phyloP scores from a whole-genome alignment of 2,888 invertebrate species.

The Deroplatys truncata region DNA sequence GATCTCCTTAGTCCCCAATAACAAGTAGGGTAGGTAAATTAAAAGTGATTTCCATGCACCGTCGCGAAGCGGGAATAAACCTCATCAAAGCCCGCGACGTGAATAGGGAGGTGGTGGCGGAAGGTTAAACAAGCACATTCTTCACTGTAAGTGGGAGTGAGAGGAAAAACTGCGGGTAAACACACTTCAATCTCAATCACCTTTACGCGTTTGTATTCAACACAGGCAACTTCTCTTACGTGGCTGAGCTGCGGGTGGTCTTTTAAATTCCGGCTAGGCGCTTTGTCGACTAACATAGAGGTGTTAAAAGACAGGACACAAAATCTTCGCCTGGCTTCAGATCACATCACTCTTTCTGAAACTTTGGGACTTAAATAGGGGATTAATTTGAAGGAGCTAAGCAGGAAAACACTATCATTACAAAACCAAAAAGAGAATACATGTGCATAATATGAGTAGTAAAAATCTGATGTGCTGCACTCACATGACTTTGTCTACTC shows the following conservation, averaged over 20 bases:
- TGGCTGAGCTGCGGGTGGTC: neutral
- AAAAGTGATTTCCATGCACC: neutral
- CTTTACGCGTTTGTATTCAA: neutral
- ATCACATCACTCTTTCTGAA: no score
- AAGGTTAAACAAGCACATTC: neutral
- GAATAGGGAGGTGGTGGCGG: neutral
- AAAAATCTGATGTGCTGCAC: no score
- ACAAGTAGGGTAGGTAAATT: neutral
- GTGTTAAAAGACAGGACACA: neutral
- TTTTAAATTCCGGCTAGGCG: neutral
- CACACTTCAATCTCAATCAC: neutral
- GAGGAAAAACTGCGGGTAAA: neutral
- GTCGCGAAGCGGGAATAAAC: neutral
- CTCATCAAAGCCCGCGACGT: neutral
- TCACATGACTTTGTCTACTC: no score
- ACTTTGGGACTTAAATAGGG: no score
- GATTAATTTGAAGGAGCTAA: no score
- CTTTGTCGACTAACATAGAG: neutral
- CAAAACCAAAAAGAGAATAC: no score
- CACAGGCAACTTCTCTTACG: neutral
- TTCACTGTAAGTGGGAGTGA: neutral
- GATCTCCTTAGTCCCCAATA: neutral
- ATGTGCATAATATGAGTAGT: no score
- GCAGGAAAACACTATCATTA: no score
- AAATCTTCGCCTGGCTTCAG: neutral